Evolutionary conservation across 2,113 vertebrate genomes (phyloP).

Genomic region (Rissa tridactyla): DNA sequence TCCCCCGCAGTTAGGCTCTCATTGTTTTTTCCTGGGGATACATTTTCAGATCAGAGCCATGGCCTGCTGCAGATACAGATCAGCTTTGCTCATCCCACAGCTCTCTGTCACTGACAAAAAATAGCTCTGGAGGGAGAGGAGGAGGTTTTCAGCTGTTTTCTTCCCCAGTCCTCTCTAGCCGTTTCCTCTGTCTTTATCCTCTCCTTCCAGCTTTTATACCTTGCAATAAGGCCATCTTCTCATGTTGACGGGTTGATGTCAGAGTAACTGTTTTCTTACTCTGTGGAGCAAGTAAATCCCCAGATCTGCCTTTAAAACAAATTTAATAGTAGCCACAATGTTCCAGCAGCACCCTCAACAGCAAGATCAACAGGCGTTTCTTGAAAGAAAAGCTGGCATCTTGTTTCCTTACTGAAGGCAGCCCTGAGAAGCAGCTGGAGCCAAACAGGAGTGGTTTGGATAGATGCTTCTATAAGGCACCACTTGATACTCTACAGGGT

Average conservation of each 20-base stretch:
- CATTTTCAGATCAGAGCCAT: background rate
- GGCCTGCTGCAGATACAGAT: slow-evolving; percentile 45
- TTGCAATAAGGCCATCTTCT: slow-evolving; percentile 5
- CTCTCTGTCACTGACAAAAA: slow-evolving; percentile 45
- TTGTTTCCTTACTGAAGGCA: background rate
- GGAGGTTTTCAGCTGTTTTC: slow-evolving; percentile 43
- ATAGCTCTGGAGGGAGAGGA: slow-evolving; percentile 49
- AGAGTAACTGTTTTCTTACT: background rate
- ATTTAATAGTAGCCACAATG: background rate
- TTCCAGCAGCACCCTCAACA: background rate
- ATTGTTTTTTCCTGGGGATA: slow-evolving; percentile 1
- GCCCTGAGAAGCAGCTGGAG: background rate
- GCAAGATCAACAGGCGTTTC: background rate
- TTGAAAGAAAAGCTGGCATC: background rate
- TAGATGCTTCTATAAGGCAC: background rate
- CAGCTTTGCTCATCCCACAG: slow-evolving; percentile 46
- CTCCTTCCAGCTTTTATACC: background rate
- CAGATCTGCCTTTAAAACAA: background rate
- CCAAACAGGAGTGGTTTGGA: background rate
- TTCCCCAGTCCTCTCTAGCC: background rate
- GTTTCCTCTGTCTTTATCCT: background rate
- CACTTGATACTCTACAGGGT: background rate
- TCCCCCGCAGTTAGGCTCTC: background rate
- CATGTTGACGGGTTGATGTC: background rate
- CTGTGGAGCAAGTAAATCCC: background rate